Base-by-base conservation (phyloP, 2,888 invertebrate genomes). In the Pristionchus exspectatus region DNA sequence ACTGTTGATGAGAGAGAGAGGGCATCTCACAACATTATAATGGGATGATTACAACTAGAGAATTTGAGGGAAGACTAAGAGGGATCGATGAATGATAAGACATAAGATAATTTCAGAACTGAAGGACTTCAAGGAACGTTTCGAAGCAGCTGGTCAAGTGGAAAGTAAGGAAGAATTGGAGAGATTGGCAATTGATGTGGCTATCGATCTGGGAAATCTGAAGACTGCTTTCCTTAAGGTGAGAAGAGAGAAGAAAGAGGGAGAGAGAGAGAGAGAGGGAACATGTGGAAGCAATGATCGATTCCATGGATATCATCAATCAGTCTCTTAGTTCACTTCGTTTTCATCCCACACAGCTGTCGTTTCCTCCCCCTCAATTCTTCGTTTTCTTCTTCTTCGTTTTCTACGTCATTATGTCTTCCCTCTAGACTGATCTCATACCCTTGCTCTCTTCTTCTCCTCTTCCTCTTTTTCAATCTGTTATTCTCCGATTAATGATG, bases 191-290 rank as follows among this genome's bases (percentile, higher is more conserved):
- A 92, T 93, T 18, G 91, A 90, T 59, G 92, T 95, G 44, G 94
- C 94, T 30, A 89, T 94, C 24, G 91, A 94, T 88, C 90, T 95
- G 38, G 94, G 94, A 88, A 93, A 92, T 77, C 93, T 95, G 90
- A 95, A 95, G 91, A 93, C 93, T 2, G 92, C 94, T 14, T 94
- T 94, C 90, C 93, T 94, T 83, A 94, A 94, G 93, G 94, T 93
- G 50, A 63, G 38, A 44, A 54, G 16, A 24, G 27, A 18, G 86
- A 63, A 18, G n/a, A 33, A 33, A 24, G 18, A 38, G 77, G 10
- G 66, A 74, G 12, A 14, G 74, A 74, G 18, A 38, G 38, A 38
- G 14, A n/a, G 16, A 21, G 38, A 21, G 50, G 50, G 83, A 27
- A 24, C 50, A 54, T 56, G 27, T 54, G 83, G 54, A 84, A 18